A percentile compares a stretch with the other conserved stretches of the same genome.
phyloP scores from a whole-genome alignment of 2,113 vertebrate genomes.

The Brachypodius melanocephalos region DNA sequence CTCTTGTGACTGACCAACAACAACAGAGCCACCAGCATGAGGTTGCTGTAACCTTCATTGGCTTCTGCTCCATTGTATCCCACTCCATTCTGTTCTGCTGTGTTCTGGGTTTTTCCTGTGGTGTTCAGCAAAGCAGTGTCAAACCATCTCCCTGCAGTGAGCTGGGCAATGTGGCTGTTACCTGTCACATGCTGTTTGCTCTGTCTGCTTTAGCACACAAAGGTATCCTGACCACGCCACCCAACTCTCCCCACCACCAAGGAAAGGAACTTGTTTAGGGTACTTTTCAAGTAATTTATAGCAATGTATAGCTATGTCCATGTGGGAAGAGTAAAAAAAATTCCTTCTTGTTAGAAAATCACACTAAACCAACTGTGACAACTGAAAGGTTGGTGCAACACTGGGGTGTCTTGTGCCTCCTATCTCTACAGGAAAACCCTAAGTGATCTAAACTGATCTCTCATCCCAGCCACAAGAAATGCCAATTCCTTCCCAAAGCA shows the following conservation, averaged over 20 bases:
- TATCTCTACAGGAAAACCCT: not conserved
- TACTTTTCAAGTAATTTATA: not conserved
- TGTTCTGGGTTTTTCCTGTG: not conserved
- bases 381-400: not conserved
- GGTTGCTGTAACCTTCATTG: accelerated
- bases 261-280: not conserved
- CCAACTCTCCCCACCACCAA: not conserved
- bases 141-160: not conserved
- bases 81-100: not conserved
- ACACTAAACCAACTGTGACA: not conserved
- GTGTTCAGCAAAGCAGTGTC: not conserved
- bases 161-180: not conserved
- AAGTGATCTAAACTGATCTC: not conserved
- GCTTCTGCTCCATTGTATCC: not conserved
- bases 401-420: not conserved
- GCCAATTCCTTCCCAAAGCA: not conserved
- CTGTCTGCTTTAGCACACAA: not conserved
- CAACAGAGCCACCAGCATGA: accelerated
- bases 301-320: not conserved
- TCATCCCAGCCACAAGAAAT: not conserved
- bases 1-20: not conserved
- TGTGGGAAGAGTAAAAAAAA: not conserved
- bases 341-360: not conserved
- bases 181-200: not conserved
- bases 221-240: not conserved